These are phyloP conservation scores for Esox lucius DNA, from an alignment of 2,797 vertebrate species.

Conservation along the genomic window DNA sequence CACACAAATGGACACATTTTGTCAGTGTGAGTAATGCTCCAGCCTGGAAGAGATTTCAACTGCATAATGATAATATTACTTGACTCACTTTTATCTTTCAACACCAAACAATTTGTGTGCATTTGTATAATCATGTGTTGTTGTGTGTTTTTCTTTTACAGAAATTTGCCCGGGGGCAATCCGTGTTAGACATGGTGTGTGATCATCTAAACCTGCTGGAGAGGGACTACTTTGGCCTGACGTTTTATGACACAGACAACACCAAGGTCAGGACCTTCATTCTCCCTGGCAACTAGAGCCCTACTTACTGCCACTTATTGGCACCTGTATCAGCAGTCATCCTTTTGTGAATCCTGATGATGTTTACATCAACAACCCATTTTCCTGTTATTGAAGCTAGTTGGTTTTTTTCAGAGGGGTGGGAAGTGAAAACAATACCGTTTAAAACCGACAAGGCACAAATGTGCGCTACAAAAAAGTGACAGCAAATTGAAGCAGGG, in stretches of 20 bases:
- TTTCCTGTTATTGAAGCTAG: too few species aligned
- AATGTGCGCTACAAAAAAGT: too few species aligned
- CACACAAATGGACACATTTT: not conserved
- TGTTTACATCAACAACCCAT: too few species aligned
- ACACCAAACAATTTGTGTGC: not conserved
- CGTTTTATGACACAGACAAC: slow-evolving; percentile 90
- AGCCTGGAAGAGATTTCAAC: not conserved
- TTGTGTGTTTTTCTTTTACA: slow-evolving; percentile 56
- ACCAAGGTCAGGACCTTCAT: slow-evolving; percentile 82
- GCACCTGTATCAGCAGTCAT: not conserved
- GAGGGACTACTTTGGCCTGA: slow-evolving; percentile 96
- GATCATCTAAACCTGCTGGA: slow-evolving; percentile 97
- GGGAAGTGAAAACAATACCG: too few species aligned
- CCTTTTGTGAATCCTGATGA: too few species aligned
- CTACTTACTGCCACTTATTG: not conserved
- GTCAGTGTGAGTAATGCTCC: not conserved
- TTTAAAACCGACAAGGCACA: too few species aligned
- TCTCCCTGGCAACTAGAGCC: not conserved
- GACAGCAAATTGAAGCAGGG: too few species aligned
- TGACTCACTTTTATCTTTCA: not conserved
- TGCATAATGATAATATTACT: not conserved
- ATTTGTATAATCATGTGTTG: slow-evolving; percentile 18
- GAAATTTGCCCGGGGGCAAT: slow-evolving; percentile 93
- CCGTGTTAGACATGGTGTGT: slow-evolving; percentile 92
- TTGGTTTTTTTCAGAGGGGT: too few species aligned